A percentile compares a stretch with the other conserved stretches of the same genome.
These are phyloP conservation scores for Psittacula derbiana DNA, from an alignment of 2,797 vertebrate species.

Conservation along the genomic window DNA sequence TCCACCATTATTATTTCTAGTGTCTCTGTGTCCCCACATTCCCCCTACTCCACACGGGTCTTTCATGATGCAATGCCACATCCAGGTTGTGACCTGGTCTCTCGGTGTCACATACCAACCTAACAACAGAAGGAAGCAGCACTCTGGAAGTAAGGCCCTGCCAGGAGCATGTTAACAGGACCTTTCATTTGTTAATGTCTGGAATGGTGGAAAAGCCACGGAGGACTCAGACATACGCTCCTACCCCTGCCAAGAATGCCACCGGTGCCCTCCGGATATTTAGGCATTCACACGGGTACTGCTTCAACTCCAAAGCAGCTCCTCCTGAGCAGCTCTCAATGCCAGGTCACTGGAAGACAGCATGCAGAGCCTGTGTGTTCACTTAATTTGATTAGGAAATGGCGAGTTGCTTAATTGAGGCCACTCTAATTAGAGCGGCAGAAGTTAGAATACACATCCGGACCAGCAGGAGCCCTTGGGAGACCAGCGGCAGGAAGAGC, in stretches of 20 bases:
- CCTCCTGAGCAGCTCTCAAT: background rate
- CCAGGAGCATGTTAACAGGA: conserved; percentile 17
- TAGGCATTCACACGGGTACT: background rate
- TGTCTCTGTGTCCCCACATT: background rate
- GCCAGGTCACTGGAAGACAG: conserved; percentile 45
- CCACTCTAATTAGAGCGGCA: conserved; percentile 61
- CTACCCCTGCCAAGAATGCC: conserved; percentile 35
- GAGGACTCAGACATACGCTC: background rate
- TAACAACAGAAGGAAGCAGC: conserved; percentile 20
- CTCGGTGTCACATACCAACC: background rate
- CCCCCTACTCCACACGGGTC: background rate
- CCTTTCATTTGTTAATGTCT: conserved; percentile 14
- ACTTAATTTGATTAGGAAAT: conserved; percentile 72
- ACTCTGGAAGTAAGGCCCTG: conserved; percentile 22
- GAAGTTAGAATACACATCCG: conserved; percentile 27
- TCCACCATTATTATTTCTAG: background rate
- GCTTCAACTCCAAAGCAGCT: conserved; percentile 9
- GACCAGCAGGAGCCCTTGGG: background rate
- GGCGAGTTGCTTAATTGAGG: conserved; percentile 61
- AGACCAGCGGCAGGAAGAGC: background rate
- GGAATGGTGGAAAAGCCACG: conserved; percentile 20
- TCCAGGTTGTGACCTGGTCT: conserved; percentile 47
- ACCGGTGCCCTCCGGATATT: conserved; percentile 38
- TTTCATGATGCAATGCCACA: background rate
- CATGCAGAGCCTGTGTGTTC: conserved; percentile 14